phyloP scores from a whole-genome alignment of 2,113 vertebrate species.

The Cheilinus undulatus region DNA sequence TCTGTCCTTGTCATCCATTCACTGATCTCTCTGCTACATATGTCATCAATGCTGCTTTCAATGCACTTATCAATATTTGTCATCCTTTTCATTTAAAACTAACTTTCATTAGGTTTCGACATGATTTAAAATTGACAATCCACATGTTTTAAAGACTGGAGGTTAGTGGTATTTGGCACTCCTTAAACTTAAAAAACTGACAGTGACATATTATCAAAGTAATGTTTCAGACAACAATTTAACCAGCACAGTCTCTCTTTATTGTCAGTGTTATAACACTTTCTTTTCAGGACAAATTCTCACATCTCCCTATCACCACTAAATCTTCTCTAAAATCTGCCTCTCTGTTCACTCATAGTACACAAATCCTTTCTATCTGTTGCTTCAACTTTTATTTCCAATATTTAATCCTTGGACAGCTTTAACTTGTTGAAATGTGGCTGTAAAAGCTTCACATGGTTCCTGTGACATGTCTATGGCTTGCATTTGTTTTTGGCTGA shows the following conservation, averaged over 20 bases:
- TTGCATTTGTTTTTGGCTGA: too few species aligned
- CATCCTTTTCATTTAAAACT: too few species aligned
- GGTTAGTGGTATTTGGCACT: not conserved
- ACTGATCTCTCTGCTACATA: not conserved
- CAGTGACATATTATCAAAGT: conserved; percentile 5
- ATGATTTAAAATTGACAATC: not conserved
- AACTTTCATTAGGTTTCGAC: too few species aligned
- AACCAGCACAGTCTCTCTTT: not conserved
- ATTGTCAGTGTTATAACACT: conserved; percentile 5
- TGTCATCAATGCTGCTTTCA: not conserved
- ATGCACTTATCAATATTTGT: not conserved
- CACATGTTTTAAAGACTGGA: not conserved
- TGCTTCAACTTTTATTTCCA: too few species aligned
- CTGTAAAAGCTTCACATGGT: too few species aligned
- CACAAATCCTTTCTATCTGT: conserved; percentile 10
- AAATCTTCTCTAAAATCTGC: conserved; percentile 5
- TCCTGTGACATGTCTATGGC: too few species aligned
- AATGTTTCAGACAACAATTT: not conserved
- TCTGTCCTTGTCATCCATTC: conserved; percentile 6
- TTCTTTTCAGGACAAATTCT: conserved; percentile 20
- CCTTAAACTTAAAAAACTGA: not conserved
- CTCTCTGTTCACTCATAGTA: conserved; percentile 1
- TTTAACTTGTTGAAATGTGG: too few species aligned
- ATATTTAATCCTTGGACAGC: too few species aligned
- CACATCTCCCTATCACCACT: not conserved